A percentile compares a stretch with the other conserved stretches of the same genome.
Evolutionary conservation across 2,888 invertebrate genomes (phyloP).

Genomic region (Malachius bipustulatus): DNA sequence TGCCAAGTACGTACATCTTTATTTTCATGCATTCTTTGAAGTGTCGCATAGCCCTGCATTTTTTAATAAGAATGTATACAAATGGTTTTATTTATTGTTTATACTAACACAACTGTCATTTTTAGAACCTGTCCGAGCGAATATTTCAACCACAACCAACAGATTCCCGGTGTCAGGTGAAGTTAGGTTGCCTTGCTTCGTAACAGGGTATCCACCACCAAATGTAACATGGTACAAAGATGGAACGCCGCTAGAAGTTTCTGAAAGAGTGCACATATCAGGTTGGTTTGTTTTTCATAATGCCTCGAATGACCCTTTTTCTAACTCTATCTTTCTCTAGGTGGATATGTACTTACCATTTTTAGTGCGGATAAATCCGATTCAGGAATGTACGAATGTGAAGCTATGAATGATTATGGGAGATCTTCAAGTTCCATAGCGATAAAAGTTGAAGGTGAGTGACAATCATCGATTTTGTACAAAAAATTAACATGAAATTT

Average conservation of each 20-base stretch:
- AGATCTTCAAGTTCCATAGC: slow-evolving; percentile 50
- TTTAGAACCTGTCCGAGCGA: slow-evolving; percentile 54
- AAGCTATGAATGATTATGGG: slow-evolving; percentile 64
- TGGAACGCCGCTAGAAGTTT: slow-evolving; percentile 42
- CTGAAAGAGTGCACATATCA: slow-evolving; percentile 50
- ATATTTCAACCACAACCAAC: slow-evolving; percentile 46
- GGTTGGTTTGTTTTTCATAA: slow-evolving; percentile 38
- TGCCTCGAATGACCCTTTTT: slow-evolving; percentile 13
- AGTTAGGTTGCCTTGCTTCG: slow-evolving; percentile 59
- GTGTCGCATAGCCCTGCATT: too few relatives aligned
- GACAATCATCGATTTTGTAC: too few relatives aligned
- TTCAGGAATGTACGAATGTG: slow-evolving; percentile 72
- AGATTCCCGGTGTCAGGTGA: slow-evolving; percentile 53
- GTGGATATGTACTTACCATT: slow-evolving; percentile 60
- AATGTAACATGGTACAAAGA: slow-evolving; percentile 75
- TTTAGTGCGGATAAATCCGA: slow-evolving; percentile 51
- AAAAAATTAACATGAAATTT: too few relatives aligned
- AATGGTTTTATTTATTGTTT: too few relatives aligned
- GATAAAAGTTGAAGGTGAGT: slow-evolving; percentile 63
- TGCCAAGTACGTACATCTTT: too few relatives aligned
- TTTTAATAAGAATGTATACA: too few relatives aligned
- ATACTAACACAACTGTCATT: too few relatives aligned
- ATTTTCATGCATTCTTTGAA: too few relatives aligned
- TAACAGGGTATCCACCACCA: slow-evolving; percentile 67
- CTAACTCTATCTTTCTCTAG: slow-evolving; percentile 31